Conservation (phyloP, 1,140 invertebrate genomes). For the Cylas formicarius region DNA sequence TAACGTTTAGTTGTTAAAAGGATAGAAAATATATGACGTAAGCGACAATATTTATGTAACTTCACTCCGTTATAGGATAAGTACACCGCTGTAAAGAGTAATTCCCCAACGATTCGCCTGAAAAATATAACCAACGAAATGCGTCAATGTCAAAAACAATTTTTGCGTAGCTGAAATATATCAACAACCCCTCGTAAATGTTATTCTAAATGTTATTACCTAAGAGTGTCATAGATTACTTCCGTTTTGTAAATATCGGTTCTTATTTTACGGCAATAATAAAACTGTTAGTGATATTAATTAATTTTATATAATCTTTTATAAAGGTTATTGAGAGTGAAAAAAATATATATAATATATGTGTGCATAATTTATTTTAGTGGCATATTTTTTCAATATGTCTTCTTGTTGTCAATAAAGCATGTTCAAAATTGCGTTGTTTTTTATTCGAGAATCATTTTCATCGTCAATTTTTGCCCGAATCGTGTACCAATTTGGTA, state of each 20-base stretch:
- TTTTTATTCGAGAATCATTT: constrained; percentile 9
- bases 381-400: constrained; percentile 32
- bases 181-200: too few species aligned
- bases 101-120: too few species aligned
- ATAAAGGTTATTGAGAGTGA: constrained; percentile 38
- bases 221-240: too few species aligned
- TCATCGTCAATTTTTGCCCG: constrained; percentile 1
- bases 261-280: constrained; percentile 32
- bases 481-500: constrained; percentile 1
- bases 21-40: too few species aligned
- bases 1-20: too few species aligned
- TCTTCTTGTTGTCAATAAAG: constrained; percentile 31
- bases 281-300: constrained; percentile 25
- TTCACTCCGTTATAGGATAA: too few species aligned
- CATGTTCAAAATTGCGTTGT: constrained; percentile 17
- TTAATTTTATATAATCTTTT: constrained; percentile 35
- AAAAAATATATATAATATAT: constrained; percentile 29
- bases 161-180: too few species aligned
- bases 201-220: too few species aligned
- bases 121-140: too few species aligned
- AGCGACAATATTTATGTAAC: too few species aligned
- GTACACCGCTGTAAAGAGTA: too few species aligned
- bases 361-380: constrained; percentile 32
- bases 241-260: constrained; percentile 7
- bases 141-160: too few species aligned